Percentiles rank a stretch among this genome's conserved stretches.
These are phyloP conservation scores for Rhorus exstirpatorius DNA, from an alignment of 2,888 invertebrate species.

Conservation along the genomic window DNA sequence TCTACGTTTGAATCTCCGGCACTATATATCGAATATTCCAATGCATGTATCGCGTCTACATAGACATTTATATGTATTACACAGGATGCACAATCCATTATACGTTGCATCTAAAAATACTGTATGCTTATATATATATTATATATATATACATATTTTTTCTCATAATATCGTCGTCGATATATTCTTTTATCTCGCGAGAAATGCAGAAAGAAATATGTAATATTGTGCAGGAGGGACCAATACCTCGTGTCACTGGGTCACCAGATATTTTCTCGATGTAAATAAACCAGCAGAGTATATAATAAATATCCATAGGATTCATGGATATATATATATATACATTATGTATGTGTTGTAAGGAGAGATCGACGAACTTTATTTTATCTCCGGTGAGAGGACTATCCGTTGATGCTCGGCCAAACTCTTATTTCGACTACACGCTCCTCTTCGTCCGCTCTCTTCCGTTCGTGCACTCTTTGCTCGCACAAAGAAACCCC, in stretches of 20 bases:
- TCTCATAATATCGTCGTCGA: constrained; percentile 45
- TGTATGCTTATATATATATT: constrained; percentile 15
- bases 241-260: constrained; percentile 63
- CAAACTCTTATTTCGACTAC: constrained; percentile 46
- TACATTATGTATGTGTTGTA: constrained; percentile 15
- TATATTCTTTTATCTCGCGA: constrained; percentile 65
- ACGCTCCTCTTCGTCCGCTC: constrained; percentile 2
- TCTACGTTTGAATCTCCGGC: constrained; percentile 27
- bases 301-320: constrained; percentile 38
- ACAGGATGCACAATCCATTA: constrained; percentile 30
- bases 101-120: constrained; percentile 35
- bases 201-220: constrained; percentile 45
- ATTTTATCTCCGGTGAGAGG: constrained; percentile 48
- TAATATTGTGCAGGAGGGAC: constrained; percentile 52
- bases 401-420: constrained; percentile 60
- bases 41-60: constrained; percentile 39
- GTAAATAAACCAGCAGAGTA: constrained; percentile 44
- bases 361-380: constrained; percentile 60
- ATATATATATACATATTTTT: constrained; percentile 7
- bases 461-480: constrained; percentile 38
- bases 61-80: neutral
- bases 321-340: constrained; percentile 25
- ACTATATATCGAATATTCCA: constrained; percentile 37
- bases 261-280: constrained; percentile 64
- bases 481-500: constrained; percentile 30